Base-by-base conservation (phyloP, 2,113 vertebrate species). In the Rostratula benghalensis region DNA sequence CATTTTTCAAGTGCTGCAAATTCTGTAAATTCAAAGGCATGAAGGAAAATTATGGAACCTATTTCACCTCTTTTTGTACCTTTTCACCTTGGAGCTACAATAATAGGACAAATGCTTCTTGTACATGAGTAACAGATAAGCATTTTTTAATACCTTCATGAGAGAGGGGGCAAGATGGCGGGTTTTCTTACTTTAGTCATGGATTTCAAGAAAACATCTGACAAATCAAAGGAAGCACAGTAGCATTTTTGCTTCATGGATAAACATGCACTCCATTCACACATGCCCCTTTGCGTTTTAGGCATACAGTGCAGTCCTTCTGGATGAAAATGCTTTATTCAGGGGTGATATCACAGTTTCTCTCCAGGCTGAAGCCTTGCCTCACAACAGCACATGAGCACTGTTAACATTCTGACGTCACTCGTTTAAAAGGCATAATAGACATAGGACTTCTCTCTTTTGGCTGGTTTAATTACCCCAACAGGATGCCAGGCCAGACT, bases 401-500 rank as follows among this genome's bases (percentile, higher is more conserved):
- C 79, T 71, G 83, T 67, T 10, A 89, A 5, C n/a, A 75, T 54
- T 76, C 73, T 87, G 80, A 93, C 13, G 31, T 70, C 64, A 24
- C 71, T 61, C 70, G 30, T 89, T 94, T 87, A 83, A 86, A 95
- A 21, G 8, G 30, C 56, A 91, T 90, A 94, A 92, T 7, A 96
- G 28, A 43, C 31, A 24, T 4, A 82, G 63, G 82, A 92, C 88
- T 94, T 91, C 83, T 93, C 92, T 95, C 93, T 74, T 91, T 96
- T 6, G 12, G 63, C 87, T 95, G 65, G 83, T 97, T 97, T 97
- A 98, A 98, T 97, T 97, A 97, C 93, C 94, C 93, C 37, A 4
- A 96, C 81, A 97, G 94, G 87, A 98, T 96, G 93, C 95, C 90
- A 94, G 80, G 59, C 86, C 96, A 98, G 97, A 98, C 93, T 79